Conservation (phyloP, 1,140 invertebrate species). For the Copidosoma floridanum region DNA sequence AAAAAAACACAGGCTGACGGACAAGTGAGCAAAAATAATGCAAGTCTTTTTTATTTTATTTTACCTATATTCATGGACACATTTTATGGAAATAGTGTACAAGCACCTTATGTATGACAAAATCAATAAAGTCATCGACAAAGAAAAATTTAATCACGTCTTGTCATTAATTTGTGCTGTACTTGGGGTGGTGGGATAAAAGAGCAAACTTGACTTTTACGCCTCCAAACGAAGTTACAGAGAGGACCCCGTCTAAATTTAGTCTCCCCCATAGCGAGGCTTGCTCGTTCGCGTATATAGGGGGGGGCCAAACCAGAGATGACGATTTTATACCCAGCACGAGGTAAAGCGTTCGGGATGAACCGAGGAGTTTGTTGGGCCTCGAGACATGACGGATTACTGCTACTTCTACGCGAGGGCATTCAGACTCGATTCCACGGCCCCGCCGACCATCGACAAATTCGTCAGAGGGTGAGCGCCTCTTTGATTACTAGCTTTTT, state of each 20-base stretch:
- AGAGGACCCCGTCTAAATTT: background rate
- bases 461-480: slow-evolving; percentile 44
- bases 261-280: background rate
- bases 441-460: slow-evolving; percentile 35
- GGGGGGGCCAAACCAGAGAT: no score
- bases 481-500: background rate
- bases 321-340: no score
- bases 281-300: no score
- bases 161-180: no score
- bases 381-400: slow-evolving; percentile 42
- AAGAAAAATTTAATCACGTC: background rate
- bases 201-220: background rate
- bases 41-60: slow-evolving; percentile 14
- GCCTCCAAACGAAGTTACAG: no score
- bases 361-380: no score
- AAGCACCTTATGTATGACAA: slow-evolving; percentile 22
- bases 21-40: slow-evolving; percentile 10
- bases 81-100: slow-evolving; percentile 18
- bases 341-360: no score
- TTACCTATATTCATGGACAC: slow-evolving; percentile 14
- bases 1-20: slow-evolving; percentile 14
- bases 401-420: slow-evolving; percentile 45
- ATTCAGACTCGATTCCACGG: slow-evolving; percentile 17
- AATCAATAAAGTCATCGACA: slow-evolving; percentile 23
- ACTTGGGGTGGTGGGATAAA: no score